These are phyloP conservation scores for Drosophila nasuta DNA, from an alignment of 1,140 invertebrate genomes.

Conservation along the genomic window DNA sequence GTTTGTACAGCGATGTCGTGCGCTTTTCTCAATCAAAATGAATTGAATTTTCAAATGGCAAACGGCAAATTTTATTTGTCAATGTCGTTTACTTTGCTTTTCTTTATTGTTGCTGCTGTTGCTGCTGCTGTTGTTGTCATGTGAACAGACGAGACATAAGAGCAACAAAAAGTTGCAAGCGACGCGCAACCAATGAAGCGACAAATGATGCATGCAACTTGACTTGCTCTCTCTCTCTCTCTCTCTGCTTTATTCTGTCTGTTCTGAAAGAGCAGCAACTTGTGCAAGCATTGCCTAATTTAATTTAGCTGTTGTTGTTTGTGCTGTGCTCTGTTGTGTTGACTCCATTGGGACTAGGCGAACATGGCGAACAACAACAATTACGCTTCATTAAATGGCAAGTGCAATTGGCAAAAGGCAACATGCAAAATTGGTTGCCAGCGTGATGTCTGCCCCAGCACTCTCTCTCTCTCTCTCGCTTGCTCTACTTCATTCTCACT, in stretches of 20 bases:
- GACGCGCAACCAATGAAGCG: conserved; percentile 41
- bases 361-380: conserved; percentile 60
- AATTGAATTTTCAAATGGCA: conserved; percentile 54
- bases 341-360: conserved; percentile 35
- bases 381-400: conserved; percentile 80
- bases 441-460: conserved; percentile 31
- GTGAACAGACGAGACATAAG: conserved; percentile 43
- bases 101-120: conserved; percentile 7
- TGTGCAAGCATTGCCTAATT: conserved; percentile 60
- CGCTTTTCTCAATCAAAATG: conserved; percentile 49
- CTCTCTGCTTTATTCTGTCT: not conserved
- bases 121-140: conserved; percentile 32
- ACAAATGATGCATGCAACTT: conserved; percentile 52
- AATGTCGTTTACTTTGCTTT: conserved; percentile 38
- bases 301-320: conserved; percentile 48
- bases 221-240: not conserved
- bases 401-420: conserved; percentile 70
- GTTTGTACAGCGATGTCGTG: conserved; percentile 14
- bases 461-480: not conserved
- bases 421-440: conserved; percentile 51
- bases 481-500: not conserved
- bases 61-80: conserved; percentile 47
- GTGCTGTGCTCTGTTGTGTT: not conserved
- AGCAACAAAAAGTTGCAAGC: conserved; percentile 25
- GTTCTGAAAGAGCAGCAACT: conserved; percentile 1